Conservation (phyloP, 2,888 invertebrate genomes). For the Tiliacea citrago region DNA sequence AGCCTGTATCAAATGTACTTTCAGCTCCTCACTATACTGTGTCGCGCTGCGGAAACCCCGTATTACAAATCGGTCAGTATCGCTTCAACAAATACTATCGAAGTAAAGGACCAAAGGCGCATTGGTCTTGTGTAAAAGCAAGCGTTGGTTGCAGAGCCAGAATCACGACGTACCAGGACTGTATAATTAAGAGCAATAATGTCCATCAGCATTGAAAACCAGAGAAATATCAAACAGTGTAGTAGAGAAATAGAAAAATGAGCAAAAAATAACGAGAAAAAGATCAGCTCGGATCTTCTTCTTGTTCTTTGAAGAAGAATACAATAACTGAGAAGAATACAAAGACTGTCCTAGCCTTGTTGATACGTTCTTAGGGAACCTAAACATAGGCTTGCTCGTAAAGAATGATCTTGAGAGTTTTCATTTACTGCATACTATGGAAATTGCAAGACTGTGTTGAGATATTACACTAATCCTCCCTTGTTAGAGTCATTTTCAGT, state of each 20-base stretch:
- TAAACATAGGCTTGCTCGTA: not conserved
- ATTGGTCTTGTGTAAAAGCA: conserved; percentile 68
- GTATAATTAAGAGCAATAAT: conserved; percentile 61
- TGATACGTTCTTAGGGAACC: not conserved
- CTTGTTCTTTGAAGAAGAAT: not conserved
- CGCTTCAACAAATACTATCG: conserved; percentile 69
- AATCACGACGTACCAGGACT: conserved; percentile 67
- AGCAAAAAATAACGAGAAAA: too few species aligned
- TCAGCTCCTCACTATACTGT: conserved; percentile 52
- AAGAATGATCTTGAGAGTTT: not conserved
- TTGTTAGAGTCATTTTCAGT: not conserved
- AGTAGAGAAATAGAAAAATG: not conserved
- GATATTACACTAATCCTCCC: not conserved
- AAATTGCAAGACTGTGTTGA: not conserved
- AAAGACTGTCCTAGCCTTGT: not conserved
- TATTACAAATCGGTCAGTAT: conserved; percentile 68
- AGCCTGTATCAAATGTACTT: conserved; percentile 14
- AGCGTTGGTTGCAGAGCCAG: conserved; percentile 70
- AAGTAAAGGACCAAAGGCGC: conserved; percentile 59
- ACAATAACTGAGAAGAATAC: not conserved
- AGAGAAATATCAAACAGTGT: not conserved
- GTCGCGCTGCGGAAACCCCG: conserved; percentile 72
- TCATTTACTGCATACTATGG: not conserved
- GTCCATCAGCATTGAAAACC: conserved; percentile 45
- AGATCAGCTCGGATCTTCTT: not conserved